Base-by-base conservation (phyloP, 2,797 vertebrate species). In the Semotilus atromaculatus region DNA sequence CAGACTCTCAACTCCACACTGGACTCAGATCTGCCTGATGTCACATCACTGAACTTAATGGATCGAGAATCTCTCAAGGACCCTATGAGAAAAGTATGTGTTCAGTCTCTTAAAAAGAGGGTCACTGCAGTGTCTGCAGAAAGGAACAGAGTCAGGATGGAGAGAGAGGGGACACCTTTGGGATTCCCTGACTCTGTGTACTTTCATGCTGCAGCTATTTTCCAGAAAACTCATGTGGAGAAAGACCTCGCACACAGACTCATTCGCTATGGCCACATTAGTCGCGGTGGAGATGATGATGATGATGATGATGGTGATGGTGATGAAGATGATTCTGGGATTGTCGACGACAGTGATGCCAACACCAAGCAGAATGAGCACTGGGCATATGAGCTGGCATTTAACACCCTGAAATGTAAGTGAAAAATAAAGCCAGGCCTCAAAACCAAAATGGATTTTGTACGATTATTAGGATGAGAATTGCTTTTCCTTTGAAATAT, bases 341-440 rank as follows among this genome's bases (percentile, higher is more conserved):
- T 68, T 10, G 23, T 29, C 2, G 19, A 8, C 0, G 3, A 45
- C 18, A 7, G 5, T 19, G 23, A 84, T 53, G 0, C 8, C 23
- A 93, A 93, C 62, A 13, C 83, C 55, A 88, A 90, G 0, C 92
- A 90, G 89, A 94, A 90, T 1, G 94, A 89, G 85, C 93, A 91
- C 8, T 75, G 86, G 5, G 95, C 95, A 78, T 97, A 96, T 0
- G 94, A 97, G 60, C 93, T 99, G 74, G 97, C 97, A 45, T 98
- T 98, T 93, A 97, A 43, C 89, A 90, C 96, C 38, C 92, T 98
- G 5, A 99, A 97, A 93, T 99, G 96, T 97, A 90, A 96, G 96
- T 95, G 71, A 38, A 45, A 92, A 92, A 75, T 43, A 34, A 45
- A 77, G 21, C 18, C 19, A 34, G 13, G 26, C 11, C 77, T 48